These are phyloP conservation scores for Sclerodermus sp. DNA, from an alignment of 2,888 invertebrate species.

Conservation along the genomic window DNA sequence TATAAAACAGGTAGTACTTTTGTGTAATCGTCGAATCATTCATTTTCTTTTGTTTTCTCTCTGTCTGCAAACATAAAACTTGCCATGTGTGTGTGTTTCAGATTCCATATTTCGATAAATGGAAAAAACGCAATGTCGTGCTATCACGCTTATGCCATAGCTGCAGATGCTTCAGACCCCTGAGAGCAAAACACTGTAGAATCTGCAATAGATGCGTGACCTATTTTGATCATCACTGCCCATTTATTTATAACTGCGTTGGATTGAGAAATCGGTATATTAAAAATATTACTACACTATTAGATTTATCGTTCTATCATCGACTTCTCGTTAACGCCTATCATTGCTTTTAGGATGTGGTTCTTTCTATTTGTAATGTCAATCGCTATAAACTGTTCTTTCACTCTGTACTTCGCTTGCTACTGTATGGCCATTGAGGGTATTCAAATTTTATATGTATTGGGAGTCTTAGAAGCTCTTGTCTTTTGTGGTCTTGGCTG, in stretches of 20 bases:
- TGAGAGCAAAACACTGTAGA: conserved; percentile 89
- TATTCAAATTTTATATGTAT: conserved; percentile 80
- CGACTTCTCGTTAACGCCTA: no score
- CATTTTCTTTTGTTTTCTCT: no score
- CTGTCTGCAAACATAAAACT: neutral
- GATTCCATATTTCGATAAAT: conserved; percentile 90
- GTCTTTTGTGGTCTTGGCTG: conserved; percentile 84
- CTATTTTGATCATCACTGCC: conserved; percentile 94
- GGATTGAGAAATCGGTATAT: conserved; percentile 79
- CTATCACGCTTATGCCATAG: conserved; percentile 86
- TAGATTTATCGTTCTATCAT: no score
- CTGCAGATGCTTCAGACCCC: conserved; percentile 82
- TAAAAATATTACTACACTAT: neutral
- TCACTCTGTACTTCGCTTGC: conserved; percentile 85
- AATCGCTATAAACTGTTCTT: conserved; percentile 83
- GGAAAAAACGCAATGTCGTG: conserved; percentile 83
- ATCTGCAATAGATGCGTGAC: conserved; percentile 87
- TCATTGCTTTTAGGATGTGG: conserved; percentile 72
- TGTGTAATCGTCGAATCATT: neutral
- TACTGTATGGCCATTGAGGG: conserved; percentile 84
- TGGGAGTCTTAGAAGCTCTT: conserved; percentile 80
- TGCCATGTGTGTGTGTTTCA: no score
- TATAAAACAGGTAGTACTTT: conserved; percentile 74
- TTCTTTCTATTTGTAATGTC: conserved; percentile 88
- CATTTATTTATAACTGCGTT: conserved; percentile 93